Evolutionary conservation across 1,140 invertebrate genomes (phyloP), one percentile per base, ranked within the genome.

Genomic region (Lasioglossum baleicum): DNA sequence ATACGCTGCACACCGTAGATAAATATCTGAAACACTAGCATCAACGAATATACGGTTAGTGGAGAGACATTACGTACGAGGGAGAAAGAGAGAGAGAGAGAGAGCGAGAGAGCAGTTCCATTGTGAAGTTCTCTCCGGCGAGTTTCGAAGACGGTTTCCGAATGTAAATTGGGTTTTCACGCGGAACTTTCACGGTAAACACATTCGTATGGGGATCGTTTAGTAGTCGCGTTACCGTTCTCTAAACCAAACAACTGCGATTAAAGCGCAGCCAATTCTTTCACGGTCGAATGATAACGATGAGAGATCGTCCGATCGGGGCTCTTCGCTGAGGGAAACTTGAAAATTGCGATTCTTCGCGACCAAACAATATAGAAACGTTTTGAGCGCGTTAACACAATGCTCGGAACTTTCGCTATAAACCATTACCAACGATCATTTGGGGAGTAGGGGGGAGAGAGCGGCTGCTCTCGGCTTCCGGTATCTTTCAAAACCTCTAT

Each of bases 191-290:
- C 76, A 70, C 44, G 69, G 87, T 88, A 87, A 88, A 88, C 86
- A 88, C 86, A 87, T 88, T 88, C 80, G 80, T 88, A 88, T 72
- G 85, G 56, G 44, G 78, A 84, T 72, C 80, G 83, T 83, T 87
- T 85, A 85, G 83, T 69, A 81, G 73, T 71, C 75, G 71, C 75
- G 76, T 84, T 82, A 82, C 78, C 84, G 75, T 81, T 80, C 51
- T 35, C 70, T 80, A 86, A 81, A 69, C 80, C 84, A 83, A 84
- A 81, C 79, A 79, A 79, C 67, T 72, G 84, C 86, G 81, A 81
- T 83, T 86, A 86, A 87, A 87, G 86, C 85, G 83, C 80, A 61
- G 80, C 77, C 83, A 85, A 87, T 83, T 82, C 75, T 78, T 87
- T 83, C 75, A 67, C 72, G 56, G 61, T 64, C 67, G 64, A 64